Evolutionary conservation across 2,888 invertebrate genomes (phyloP).

Genomic region (Rotaria sp.): DNA sequence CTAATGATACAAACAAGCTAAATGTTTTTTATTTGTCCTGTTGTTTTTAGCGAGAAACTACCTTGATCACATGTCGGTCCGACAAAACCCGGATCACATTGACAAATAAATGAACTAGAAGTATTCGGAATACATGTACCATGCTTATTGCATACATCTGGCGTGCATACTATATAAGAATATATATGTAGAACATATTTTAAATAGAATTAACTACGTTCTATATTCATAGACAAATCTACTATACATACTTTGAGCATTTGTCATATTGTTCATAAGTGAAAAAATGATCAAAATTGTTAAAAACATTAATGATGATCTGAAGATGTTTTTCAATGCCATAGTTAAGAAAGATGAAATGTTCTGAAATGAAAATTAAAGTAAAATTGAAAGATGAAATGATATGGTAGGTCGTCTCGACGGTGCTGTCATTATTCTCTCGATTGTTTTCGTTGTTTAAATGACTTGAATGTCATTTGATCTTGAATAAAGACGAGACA

Average conservation of each 20-base stretch:
- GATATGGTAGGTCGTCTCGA: not conserved
- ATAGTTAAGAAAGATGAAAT: not conserved
- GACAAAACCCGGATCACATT: slow-evolving; percentile 13
- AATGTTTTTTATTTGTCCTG: no score
- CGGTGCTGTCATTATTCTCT: not conserved
- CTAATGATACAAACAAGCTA: not conserved
- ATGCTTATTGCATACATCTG: slow-evolving; percentile 27
- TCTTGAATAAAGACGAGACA: not conserved
- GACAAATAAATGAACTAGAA: not conserved
- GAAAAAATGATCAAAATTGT: not conserved
- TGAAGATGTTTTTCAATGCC: not conserved
- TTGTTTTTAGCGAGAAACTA: not conserved
- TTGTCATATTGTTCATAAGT: not conserved
- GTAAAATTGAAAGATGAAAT: not conserved
- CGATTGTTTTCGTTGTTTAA: not conserved
- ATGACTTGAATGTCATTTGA: not conserved
- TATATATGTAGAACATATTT: not conserved
- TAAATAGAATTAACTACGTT: not conserved
- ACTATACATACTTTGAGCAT: slow-evolving; percentile 26
- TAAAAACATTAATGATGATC: not conserved
- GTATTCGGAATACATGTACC: not conserved
- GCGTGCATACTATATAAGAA: not conserved
- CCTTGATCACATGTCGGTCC: slow-evolving; percentile 21
- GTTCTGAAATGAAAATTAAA: not conserved
- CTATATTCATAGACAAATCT: not conserved